A percentile compares a stretch with the other conserved stretches of the same genome.
Conservation (phyloP, 2,113 vertebrate species). For the Podilymbus podiceps region DNA sequence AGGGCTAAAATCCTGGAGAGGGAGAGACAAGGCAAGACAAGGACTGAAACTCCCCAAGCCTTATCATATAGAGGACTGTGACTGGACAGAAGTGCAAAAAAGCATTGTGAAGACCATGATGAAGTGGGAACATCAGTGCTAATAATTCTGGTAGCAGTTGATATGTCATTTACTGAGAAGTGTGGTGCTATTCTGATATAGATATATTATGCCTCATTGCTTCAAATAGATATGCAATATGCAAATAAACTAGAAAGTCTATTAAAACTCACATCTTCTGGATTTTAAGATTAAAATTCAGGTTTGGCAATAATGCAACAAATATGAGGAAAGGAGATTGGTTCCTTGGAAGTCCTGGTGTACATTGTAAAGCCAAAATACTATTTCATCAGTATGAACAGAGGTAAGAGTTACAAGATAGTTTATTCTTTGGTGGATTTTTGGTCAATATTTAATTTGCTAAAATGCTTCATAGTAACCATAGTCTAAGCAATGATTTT, state of each 20-base stretch:
- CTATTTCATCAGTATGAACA: neutral
- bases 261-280: neutral
- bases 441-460: neutral
- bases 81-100: neutral
- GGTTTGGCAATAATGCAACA: neutral
- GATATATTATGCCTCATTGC: neutral
- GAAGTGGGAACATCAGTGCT: too few species aligned
- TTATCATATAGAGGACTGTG: neutral
- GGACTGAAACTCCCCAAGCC: neutral
- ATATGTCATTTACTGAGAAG: neutral
- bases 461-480: neutral
- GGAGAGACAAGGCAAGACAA: neutral
- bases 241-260: neutral
- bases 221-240: neutral
- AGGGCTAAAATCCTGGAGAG: neutral
- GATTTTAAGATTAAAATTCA: neutral
- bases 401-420: neutral
- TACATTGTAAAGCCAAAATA: neutral
- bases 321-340: neutral
- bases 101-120: neutral
- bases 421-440: neutral
- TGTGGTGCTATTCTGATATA: neutral
- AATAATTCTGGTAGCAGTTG: neutral
- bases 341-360: neutral
- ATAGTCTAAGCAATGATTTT: neutral